These are phyloP conservation scores for Carduelis carduelis DNA, from an alignment of 2,797 vertebrate species.

Conservation along the genomic window DNA sequence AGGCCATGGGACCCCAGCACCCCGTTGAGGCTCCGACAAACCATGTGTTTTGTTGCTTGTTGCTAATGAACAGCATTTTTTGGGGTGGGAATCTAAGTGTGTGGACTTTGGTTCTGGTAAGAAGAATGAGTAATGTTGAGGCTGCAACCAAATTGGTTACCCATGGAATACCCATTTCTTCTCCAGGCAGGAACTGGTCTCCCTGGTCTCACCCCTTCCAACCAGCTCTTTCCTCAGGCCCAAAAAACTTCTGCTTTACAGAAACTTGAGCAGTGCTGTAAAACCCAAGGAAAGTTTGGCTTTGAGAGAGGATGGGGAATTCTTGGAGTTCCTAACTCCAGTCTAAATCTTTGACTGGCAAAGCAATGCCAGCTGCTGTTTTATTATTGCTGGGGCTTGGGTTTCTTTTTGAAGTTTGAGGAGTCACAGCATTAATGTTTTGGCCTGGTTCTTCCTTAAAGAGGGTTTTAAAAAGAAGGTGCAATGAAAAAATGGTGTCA, in stretches of 20 bases:
- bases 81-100: background rate
- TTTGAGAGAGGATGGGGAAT: background rate
- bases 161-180: background rate
- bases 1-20: background rate
- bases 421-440: background rate
- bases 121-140: background rate
- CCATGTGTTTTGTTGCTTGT: background rate
- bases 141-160: background rate
- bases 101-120: background rate
- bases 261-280: background rate
- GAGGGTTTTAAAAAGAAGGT: background rate
- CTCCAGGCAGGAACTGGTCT: background rate
- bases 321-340: background rate
- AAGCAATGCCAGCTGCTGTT: background rate
- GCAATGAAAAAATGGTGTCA: background rate
- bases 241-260: background rate
- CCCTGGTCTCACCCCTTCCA: background rate
- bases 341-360: background rate
- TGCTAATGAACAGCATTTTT: background rate
- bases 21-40: background rate
- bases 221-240: accelerated
- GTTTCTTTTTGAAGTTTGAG: background rate
- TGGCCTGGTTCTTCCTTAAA: background rate
- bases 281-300: background rate
- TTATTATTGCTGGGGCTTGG: background rate